Conservation (phyloP, 2,113 vertebrate genomes). For the Elaphurus davidianus region DNA sequence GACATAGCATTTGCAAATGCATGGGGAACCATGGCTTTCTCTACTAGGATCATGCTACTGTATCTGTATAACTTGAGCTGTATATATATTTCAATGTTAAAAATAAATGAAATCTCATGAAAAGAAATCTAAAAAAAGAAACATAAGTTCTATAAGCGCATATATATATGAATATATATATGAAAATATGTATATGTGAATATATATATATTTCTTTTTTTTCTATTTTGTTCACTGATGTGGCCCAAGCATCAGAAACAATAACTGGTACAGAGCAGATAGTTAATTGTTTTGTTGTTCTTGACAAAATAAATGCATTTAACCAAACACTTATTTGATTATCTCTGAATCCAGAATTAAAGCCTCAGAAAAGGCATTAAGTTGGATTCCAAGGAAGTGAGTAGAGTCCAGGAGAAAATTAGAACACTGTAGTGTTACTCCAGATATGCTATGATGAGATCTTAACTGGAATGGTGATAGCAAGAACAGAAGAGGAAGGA, state of each 20-base stretch:
- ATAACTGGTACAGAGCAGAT: neutral
- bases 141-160: neutral
- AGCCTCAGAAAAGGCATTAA: neutral
- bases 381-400: neutral
- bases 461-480: neutral
- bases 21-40: neutral
- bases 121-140: neutral
- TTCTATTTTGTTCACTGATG: neutral
- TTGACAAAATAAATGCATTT: neutral
- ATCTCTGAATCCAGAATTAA: neutral
- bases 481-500: neutral
- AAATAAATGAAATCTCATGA: neutral
- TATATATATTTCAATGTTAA: neutral
- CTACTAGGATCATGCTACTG: neutral
- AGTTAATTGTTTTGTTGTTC: neutral
- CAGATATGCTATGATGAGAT: neutral
- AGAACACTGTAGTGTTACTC: neutral
- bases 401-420: neutral
- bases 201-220: neutral
- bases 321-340: neutral
- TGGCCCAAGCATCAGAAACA: neutral
- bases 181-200: too few relatives aligned
- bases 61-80: neutral
- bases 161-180: neutral
- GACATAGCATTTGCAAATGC: neutral